A percentile compares a stretch with the other conserved stretches of the same genome.
These are phyloP conservation scores for Euleptes europaea DNA, from an alignment of 2,113 vertebrate species.

Conservation along the genomic window DNA sequence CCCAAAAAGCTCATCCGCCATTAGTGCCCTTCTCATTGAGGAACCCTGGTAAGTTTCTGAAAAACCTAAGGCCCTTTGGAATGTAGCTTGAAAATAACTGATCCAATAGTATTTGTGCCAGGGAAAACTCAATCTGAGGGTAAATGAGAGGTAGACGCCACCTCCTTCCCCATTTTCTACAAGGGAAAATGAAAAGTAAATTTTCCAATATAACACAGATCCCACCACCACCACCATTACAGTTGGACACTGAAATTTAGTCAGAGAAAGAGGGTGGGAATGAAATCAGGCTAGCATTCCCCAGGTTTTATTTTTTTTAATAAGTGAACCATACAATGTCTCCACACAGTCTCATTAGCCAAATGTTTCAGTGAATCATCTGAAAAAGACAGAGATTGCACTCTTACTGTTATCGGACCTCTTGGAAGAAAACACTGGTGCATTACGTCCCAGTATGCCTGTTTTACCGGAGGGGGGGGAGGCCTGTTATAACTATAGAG, in stretches of 20 bases:
- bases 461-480: not conserved
- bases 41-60: not conserved
- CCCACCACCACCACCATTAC: not conserved
- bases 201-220: not conserved
- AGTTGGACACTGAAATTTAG: not conserved
- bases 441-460: not conserved
- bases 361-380: not conserved
- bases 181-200: not conserved
- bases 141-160: not conserved
- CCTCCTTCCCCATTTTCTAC: not conserved
- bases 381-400: not conserved
- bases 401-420: slow-evolving; percentile 49
- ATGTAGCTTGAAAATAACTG: not conserved
- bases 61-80: no score
- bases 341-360: not conserved
- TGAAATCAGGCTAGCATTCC: not conserved
- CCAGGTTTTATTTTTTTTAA: not conserved
- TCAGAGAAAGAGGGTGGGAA: not conserved
- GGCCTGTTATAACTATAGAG: not conserved
- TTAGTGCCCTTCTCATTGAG: not conserved
- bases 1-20: not conserved
- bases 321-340: not conserved
- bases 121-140: not conserved
- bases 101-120: not conserved
- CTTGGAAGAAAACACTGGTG: slow-evolving; percentile 37